Conservation (phyloP, 1,140 invertebrate species). For the Drosophila eugracilis region DNA sequence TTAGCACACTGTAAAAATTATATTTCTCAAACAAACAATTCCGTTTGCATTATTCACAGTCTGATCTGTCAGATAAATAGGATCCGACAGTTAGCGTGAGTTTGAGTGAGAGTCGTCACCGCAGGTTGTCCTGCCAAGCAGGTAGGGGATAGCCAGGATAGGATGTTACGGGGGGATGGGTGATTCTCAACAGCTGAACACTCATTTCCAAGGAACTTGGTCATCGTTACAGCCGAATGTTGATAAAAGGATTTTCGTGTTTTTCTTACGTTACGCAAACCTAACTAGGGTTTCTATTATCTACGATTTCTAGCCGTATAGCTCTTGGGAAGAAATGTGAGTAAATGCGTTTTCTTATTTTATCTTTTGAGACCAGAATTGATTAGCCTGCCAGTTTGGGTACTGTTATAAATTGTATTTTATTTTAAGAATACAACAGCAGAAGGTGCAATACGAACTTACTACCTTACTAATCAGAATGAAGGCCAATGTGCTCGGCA, state of each 20-base stretch:
- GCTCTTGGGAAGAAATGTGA: no score
- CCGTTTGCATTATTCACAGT: constrained; percentile 50
- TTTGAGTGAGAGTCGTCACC: constrained; percentile 25
- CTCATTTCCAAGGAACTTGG: constrained; percentile 23
- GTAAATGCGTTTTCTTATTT: not conserved
- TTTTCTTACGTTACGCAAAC: constrained; percentile 50
- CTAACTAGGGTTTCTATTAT: constrained; percentile 34
- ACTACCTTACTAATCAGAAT: no score
- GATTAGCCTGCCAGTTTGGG: no score
- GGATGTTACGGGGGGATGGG: no score
- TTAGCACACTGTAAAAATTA: constrained; percentile 55
- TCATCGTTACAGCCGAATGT: constrained; percentile 25
- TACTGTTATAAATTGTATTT: no score
- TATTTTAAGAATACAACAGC: no score
- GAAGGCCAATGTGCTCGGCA: no score
- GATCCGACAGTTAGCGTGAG: constrained; percentile 6
- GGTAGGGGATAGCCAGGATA: constrained; percentile 16
- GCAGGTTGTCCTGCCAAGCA: constrained; percentile 39
- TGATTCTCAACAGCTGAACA: constrained; percentile 12
- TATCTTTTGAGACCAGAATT: no score
- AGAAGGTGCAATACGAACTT: no score
- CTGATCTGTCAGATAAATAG: constrained; percentile 46
- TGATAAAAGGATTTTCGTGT: constrained; percentile 71
- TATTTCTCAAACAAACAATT: constrained; percentile 78
- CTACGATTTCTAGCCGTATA: no score